These are phyloP conservation scores for Hipposideros armiger DNA, from an alignment of 2,113 vertebrate species.

Conservation along the genomic window DNA sequence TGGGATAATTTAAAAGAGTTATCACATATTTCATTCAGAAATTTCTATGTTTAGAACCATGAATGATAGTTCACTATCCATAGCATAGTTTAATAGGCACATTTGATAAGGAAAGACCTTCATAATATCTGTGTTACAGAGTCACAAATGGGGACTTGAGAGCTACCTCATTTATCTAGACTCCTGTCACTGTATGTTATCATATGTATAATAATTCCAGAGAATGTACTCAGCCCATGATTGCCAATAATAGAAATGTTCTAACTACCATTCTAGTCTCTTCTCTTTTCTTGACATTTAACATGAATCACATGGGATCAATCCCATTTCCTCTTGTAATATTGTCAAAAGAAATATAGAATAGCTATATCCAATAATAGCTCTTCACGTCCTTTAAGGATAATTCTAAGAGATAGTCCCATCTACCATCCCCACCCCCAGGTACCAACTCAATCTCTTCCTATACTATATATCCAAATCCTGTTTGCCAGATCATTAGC, in stretches of 20 bases:
- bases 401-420: background rate
- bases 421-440: background rate
- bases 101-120: background rate
- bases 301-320: background rate
- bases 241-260: background rate
- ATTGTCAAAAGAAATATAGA: background rate
- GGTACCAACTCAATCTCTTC: background rate
- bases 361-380: background rate
- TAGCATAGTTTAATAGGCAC: background rate
- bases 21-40: background rate
- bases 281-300: constrained; percentile 16
- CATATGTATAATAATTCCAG: background rate
- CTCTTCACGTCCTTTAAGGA: background rate
- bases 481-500: background rate
- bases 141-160: background rate
- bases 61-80: background rate
- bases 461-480: background rate
- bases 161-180: background rate
- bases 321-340: background rate
- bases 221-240: background rate
- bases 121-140: background rate
- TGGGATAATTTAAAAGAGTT: background rate
- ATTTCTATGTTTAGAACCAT: background rate
- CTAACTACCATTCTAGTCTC: background rate
- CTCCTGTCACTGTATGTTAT: background rate